Evolutionary conservation across 92 coral and sea anemone genomes (phyloP).

Genomic region (Phenganax stokvisi): DNA sequence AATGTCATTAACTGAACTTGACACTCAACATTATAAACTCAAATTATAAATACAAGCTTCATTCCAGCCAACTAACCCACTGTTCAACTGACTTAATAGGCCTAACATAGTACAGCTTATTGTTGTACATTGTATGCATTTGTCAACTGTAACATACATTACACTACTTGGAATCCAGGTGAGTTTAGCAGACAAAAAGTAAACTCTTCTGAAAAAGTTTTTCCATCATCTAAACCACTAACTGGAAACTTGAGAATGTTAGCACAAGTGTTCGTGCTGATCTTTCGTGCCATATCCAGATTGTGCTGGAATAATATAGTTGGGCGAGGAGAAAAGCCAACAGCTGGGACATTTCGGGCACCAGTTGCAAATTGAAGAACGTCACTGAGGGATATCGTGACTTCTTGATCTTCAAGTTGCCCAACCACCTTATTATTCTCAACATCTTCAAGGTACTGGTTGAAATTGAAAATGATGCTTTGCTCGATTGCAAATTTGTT

Average conservation of each 20-base stretch:
- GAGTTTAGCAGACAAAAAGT: constrained; percentile 54
- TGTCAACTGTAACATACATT: background rate
- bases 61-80: too few relatives aligned
- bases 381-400: constrained; percentile 38
- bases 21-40: background rate
- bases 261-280: constrained; percentile 46
- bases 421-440: constrained; percentile 37
- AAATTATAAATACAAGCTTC: too few relatives aligned
- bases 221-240: constrained; percentile 35
- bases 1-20: background rate
- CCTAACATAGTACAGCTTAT: too few relatives aligned
- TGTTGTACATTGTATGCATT: background rate
- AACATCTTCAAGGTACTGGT: constrained; percentile 42
- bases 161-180: constrained; percentile 48
- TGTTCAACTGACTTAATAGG: too few relatives aligned
- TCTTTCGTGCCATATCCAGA: constrained; percentile 27
- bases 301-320: constrained; percentile 43
- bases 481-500: constrained; percentile 42
- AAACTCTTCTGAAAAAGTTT: constrained; percentile 45
- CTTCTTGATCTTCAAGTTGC: constrained; percentile 40
- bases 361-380: constrained; percentile 57
- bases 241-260: constrained; percentile 51
- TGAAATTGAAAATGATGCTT: constrained; percentile 37
- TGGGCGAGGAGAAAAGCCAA: constrained; percentile 52
- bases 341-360: constrained; percentile 48